These are phyloP conservation scores for Coregonus ussuriensis DNA, from an alignment of 2,797 vertebrate species.

Conservation along the genomic window DNA sequence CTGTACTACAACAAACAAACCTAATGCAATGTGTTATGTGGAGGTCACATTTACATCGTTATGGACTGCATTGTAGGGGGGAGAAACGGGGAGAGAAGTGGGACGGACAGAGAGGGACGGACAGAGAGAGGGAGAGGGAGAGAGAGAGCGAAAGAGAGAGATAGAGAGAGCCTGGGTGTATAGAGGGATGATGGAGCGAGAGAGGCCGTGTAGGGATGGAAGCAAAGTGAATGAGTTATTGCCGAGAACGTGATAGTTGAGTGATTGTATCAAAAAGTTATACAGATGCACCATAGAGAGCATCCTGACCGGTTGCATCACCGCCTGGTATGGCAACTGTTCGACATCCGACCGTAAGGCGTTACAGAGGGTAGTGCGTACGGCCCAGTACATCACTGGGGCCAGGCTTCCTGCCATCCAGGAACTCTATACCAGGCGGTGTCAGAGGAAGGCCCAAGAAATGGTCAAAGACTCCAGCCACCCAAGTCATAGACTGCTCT, in stretches of 20 bases:
- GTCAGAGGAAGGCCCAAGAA: too few relatives aligned
- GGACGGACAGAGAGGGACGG: neutral
- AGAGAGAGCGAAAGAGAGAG: neutral
- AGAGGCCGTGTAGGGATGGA: neutral
- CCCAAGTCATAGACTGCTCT: too few relatives aligned
- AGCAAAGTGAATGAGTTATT: neutral
- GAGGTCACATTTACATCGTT: neutral
- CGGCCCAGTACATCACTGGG: too few relatives aligned
- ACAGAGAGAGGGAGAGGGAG: neutral
- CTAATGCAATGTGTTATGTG: neutral
- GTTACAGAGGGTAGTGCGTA: too few relatives aligned
- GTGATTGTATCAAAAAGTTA: neutral
- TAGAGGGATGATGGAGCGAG: neutral
- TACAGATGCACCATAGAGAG: too few relatives aligned
- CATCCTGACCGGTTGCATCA: too few relatives aligned
- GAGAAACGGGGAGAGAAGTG: neutral
- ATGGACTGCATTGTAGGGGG: too few relatives aligned
- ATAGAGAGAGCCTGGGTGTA: neutral
- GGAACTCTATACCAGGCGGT: too few relatives aligned
- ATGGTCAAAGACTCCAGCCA: too few relatives aligned
- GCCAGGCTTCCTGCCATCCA: too few relatives aligned
- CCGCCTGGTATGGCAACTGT: too few relatives aligned
- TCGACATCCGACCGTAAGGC: too few relatives aligned
- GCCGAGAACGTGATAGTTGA: neutral
- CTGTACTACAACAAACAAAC: neutral